Conservation (phyloP, 2,797 vertebrate genomes). For the Craterocephalus amniculus region DNA sequence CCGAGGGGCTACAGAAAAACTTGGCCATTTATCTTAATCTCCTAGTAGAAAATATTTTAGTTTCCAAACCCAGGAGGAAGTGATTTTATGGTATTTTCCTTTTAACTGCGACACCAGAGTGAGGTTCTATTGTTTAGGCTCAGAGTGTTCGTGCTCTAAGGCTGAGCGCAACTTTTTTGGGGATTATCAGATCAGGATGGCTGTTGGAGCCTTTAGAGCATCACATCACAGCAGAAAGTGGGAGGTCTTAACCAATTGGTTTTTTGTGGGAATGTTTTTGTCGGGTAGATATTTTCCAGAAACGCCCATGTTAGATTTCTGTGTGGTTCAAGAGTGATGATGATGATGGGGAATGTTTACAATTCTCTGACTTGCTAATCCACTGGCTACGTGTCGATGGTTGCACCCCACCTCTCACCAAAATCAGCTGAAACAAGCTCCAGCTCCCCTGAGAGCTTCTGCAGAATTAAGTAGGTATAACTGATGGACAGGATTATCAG, state of each 20-base stretch:
- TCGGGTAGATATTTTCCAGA: neutral
- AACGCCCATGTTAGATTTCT: neutral
- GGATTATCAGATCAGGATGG: neutral
- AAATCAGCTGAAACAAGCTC: neutral
- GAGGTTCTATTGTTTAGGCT: conserved; percentile 13
- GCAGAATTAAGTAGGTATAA: conserved; percentile 19
- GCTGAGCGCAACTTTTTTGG: conserved; percentile 6
- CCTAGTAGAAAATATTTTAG: neutral
- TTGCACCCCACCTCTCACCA: neutral
- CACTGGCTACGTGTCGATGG: neutral
- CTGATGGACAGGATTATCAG: conserved; percentile 20
- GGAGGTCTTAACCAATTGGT: neutral
- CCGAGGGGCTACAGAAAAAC: neutral
- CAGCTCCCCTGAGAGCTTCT: neutral
- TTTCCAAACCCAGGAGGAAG: conserved; percentile 27
- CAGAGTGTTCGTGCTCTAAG: conserved; percentile 21
- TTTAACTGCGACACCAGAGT: conserved; percentile 5
- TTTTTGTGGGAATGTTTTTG: neutral
- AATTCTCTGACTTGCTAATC: neutral
- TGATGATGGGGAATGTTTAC: neutral
- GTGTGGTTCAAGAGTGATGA: neutral
- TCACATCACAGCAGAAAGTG: neutral
- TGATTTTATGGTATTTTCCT: conserved; percentile 14
- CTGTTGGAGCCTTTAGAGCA: neutral
- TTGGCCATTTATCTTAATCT: neutral